A percentile compares a stretch with the other conserved stretches of the same genome.
Evolutionary conservation across 2,888 invertebrate species (phyloP).

Genomic region (Ochropacha duplaris): DNA sequence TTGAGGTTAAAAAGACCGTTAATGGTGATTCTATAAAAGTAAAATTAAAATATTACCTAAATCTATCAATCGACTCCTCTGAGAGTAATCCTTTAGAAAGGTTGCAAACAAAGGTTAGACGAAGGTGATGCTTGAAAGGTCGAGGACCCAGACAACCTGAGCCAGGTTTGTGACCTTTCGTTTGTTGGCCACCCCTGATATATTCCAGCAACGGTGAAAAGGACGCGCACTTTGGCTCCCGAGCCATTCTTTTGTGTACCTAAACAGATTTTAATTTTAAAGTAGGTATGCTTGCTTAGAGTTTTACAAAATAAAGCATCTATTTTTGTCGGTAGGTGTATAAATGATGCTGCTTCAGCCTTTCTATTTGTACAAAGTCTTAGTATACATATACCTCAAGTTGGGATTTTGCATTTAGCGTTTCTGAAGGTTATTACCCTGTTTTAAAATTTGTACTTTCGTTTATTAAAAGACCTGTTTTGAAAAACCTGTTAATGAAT

Average conservation of each 20-base stretch:
- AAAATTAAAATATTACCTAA: background rate
- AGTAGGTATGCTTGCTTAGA: background rate
- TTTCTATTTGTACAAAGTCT: background rate
- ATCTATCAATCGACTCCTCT: background rate
- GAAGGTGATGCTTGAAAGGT: constrained; percentile 40
- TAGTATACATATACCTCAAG: background rate
- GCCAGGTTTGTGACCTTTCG: constrained; percentile 27
- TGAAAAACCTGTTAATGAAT: background rate
- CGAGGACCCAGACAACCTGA: constrained; percentile 41
- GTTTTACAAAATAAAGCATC: background rate
- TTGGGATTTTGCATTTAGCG: background rate
- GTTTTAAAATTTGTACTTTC: background rate
- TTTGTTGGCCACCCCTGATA: constrained; percentile 2
- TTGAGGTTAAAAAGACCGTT: too few species aligned
- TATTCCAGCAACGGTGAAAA: background rate
- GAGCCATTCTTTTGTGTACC: background rate
- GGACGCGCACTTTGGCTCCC: background rate
- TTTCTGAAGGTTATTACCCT: background rate
- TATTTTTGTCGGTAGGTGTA: background rate
- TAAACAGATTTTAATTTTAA: background rate
- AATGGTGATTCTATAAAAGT: background rate
- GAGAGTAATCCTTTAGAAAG: constrained; percentile 13
- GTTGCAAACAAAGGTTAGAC: constrained; percentile 32
- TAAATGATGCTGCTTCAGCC: background rate
- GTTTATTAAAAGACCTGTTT: too few species aligned